Base-by-base conservation (phyloP, 2,888 invertebrate genomes). In the Stenolophus ochropezus region DNA sequence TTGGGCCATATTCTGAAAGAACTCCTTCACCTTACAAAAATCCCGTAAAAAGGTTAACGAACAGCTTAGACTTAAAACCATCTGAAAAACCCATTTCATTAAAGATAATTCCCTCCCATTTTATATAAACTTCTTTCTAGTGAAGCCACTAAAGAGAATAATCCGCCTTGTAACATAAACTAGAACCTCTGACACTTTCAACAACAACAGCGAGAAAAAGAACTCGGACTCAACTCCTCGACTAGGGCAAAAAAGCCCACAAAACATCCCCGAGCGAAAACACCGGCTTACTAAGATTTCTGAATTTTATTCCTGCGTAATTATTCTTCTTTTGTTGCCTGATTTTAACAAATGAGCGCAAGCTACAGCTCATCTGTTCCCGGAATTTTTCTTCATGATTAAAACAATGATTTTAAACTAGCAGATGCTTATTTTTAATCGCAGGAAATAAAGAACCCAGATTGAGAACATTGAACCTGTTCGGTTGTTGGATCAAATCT, bases 291-390 rank as follows among this genome's bases (percentile, higher is more conserved):
- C 51, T 51, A 25, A 71, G 79, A 79, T 79, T 79, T 79, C 78
- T 69, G 78, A 79, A 79, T 79, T 71, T 79, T 79, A 79, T 79
- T 53, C 71, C n/a, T 49, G 53, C 51, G 79, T 79, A 79, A 79
- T 79, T 79, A 79, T 79, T 79, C 79, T 79, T 79, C 79, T 79
- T 79, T 79, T 79, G 79, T 79, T 53, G 51, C 25, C n/a, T 79
- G 79, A 69, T 69, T 78, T 79, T 79, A 79, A 79, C 79, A 79
- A 79, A 79, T 79, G 79, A 79, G 51, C 71, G 23, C 51, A 27
- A 11, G 23, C 20, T 18, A 20, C 16, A 18, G n/a, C 65, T 69
- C 65, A 69, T 69, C 27, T 69, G 65, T 69, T 69, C 25, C 27
- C 11, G 8, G 18, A 69, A 69, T 69, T 69, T 69, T 69, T 69